phyloP scores from a whole-genome alignment of 2,797 vertebrate genomes.

The Heliangelus exortis region DNA sequence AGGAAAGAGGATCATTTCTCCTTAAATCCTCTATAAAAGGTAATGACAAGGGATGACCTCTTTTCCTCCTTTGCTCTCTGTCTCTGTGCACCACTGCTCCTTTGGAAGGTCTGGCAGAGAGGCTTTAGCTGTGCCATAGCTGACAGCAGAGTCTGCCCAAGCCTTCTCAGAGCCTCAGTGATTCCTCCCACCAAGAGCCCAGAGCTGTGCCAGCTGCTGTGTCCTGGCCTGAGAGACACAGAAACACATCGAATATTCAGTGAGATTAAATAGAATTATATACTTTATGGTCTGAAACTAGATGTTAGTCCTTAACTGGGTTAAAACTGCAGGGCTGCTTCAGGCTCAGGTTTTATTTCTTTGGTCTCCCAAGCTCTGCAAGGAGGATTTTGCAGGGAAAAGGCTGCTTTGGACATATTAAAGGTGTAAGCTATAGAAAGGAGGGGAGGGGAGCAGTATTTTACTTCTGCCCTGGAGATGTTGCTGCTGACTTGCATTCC shows the following conservation, averaged over 20 bases:
- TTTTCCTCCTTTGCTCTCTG: not conserved
- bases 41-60: not conserved
- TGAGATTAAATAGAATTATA: not conserved
- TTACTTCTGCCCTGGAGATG: not conserved
- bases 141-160: not conserved
- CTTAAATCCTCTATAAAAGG: not conserved
- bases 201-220: not conserved
- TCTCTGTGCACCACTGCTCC: accelerated
- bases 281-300: not conserved
- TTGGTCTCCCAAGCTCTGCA: not conserved
- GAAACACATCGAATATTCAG: not conserved
- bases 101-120: not conserved
- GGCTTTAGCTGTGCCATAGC: not conserved
- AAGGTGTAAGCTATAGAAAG: not conserved
- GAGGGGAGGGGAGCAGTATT: not conserved
- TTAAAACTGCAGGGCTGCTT: not conserved
- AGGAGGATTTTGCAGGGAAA: not conserved
- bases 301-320: not conserved
- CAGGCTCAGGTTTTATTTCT: not conserved
- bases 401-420: not conserved
- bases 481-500: not conserved
- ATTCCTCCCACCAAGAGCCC: accelerated
- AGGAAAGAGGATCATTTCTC: not conserved
- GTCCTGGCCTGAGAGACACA: not conserved
- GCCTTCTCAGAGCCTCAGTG: not conserved